Percentiles rank a stretch among this genome's conserved stretches.
Conservation (phyloP, 2,888 invertebrate genomes). For the Dicyrtoma fusca region DNA sequence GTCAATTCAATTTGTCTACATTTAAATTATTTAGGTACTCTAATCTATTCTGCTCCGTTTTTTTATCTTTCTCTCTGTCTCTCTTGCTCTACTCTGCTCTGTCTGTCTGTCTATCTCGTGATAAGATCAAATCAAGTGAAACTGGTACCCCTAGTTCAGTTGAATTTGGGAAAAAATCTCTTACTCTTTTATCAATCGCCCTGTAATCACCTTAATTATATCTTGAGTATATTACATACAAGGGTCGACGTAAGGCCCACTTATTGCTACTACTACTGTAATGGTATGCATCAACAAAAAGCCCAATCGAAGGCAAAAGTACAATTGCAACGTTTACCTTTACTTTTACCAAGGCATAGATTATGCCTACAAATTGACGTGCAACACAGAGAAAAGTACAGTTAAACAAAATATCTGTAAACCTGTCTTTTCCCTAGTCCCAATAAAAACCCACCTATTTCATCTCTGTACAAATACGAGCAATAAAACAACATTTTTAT, state of each 20-base stretch:
- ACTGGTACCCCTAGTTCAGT: slow-evolving; percentile 14
- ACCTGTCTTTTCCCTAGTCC: too few species aligned
- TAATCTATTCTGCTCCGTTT: too few species aligned
- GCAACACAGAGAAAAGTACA: background rate
- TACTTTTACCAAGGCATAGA: background rate
- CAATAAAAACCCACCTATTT: too few species aligned
- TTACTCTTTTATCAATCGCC: too few species aligned
- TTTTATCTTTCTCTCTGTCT: background rate
- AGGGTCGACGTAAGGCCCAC: too few species aligned
- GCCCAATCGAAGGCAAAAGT: background rate
- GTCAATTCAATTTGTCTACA: too few species aligned
- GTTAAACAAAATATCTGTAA: too few species aligned
- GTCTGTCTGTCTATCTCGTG: background rate
- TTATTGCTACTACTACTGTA: too few species aligned
- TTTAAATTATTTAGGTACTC: too few species aligned
- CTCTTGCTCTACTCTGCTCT: background rate
- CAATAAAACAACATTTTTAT: background rate
- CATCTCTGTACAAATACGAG: background rate
- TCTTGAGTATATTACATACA: too few species aligned
- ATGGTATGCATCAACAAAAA: background rate
- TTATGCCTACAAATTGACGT: background rate
- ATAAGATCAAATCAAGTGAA: slow-evolving; percentile 10
- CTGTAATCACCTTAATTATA: too few species aligned
- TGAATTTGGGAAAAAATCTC: slow-evolving; percentile 2
- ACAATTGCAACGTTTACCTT: too few species aligned